Base-by-base conservation (phyloP, 2,113 vertebrate species). In the Passer domesticus region DNA sequence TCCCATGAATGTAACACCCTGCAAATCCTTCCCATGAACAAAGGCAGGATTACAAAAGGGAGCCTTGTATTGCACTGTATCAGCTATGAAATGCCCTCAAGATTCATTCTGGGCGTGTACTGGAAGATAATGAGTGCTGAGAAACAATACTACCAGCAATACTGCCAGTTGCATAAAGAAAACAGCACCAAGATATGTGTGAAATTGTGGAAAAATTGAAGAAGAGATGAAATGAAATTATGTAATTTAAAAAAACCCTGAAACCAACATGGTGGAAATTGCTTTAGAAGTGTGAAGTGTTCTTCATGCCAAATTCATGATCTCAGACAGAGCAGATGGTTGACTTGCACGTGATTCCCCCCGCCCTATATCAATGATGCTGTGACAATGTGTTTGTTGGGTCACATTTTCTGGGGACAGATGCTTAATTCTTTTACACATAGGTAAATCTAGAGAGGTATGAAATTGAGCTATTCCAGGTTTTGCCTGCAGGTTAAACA, bases 291-390 rank as follows among this genome's bases (percentile, higher is more conserved):
- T 58, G 58, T 77, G 53, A 75, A 89, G 13, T 11, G 4, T 68
- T 94, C 73, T 86, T 94, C 60, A 43, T 78, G 74, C 37, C 77
- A 84, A 82, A 82, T 79, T 87, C 49, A 64, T 22, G 2, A 53
- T 44, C 74, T 84, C 80, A 95, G 78, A 53, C 37, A 58, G 66
- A 91, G 78, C 87, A 95, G 87, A 95, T 87, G 77, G 69, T 37
- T 87, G 77, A 78, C 86, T 87, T 94, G 73, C 33, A 75, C 47
- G 18, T 39, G 56, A 70, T 4, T 4, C 10, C 35, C 15, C 15
- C 35, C 13, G 16, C 19, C 16, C 25, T 6, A 1, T 28, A 80
- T 52, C 2, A 16, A 9, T n/a, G 2, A 2, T 47, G 46, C 43
- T 83, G 39, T 72, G 80, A 56, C 56, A 60, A 0, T 31, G 35